phyloP scores from a whole-genome alignment of 2,888 invertebrate species.

The Sipunculus nudus region DNA sequence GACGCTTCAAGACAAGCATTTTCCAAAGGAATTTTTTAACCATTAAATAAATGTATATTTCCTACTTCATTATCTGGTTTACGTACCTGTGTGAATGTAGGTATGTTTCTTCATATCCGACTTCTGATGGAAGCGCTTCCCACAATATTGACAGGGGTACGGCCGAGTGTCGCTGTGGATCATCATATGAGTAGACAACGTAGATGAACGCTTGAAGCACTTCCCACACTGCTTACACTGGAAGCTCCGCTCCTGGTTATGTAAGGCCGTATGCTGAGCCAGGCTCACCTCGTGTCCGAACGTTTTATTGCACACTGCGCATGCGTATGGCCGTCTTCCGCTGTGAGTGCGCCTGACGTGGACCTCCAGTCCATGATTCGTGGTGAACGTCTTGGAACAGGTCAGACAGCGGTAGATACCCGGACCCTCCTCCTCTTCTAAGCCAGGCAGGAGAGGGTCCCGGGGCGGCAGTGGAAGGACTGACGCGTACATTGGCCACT shows the following conservation, averaged over 20 bases:
- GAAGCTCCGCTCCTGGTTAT: conserved; percentile 61
- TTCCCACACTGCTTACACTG: conserved; percentile 98
- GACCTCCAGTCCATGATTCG: conserved; percentile 96
- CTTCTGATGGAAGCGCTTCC: conserved; percentile 98
- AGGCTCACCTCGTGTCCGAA: conserved; percentile 94
- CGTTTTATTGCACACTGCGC: conserved; percentile 96
- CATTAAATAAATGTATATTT: too few relatives aligned
- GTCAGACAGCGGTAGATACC: conserved; percentile 94
- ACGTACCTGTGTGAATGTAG: conserved; percentile 90
- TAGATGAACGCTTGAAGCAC: conserved; percentile 94
- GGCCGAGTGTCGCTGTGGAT: conserved; percentile 97
- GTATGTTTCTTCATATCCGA: conserved; percentile 99
- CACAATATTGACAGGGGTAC: conserved; percentile 97
- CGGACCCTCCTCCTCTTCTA: too few relatives aligned
- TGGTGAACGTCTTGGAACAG: conserved; percentile 98
- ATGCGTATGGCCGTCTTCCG: conserved; percentile 94
- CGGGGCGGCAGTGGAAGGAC: too few relatives aligned
- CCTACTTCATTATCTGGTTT: too few relatives aligned
- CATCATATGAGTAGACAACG: conserved; percentile 94
- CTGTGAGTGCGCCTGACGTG: conserved; percentile 90
- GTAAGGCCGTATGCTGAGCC: conserved; percentile 87
- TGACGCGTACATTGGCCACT: too few relatives aligned
- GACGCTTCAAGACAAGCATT: too few relatives aligned
- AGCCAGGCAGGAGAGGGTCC: too few relatives aligned
- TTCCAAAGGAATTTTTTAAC: too few relatives aligned